Evolutionary conservation across 2,113 vertebrate genomes (phyloP), one percentile per base, ranked within the genome.

Genomic region (Heteronetta atricapilla): DNA sequence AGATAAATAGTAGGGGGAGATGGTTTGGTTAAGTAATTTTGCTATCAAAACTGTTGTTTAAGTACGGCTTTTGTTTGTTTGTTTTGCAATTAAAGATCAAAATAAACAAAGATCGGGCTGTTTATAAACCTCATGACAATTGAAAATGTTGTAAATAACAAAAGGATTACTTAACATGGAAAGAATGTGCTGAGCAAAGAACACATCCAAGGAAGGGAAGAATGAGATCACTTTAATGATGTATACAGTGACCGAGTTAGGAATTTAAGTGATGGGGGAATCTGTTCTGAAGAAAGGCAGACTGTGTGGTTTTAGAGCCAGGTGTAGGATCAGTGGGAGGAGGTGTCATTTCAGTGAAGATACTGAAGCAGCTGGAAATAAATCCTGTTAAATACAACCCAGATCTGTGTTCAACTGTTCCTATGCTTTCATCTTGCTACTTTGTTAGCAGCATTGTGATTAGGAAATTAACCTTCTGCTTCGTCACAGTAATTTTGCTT

Each of bases 161-260:
- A 55, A 73, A 62, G 29, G 44, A 74, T 84, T 94, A 74, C 69
- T 82, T 75, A 76, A 82, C 22, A n/a, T 89, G 82, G 91, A 94
- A 95, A 70, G 89, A 93, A 94, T 93, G 77, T 89, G 78, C 87
- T 87, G 87, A 96, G 74, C 77, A 87, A 96, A 72, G 81, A 84
- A 91, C 0, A 1, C 69, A 72, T 60, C 40, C 56, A 72, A 82
- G 89, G 69, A 83, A 84, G 56, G 52, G 81, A 81, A 83, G 74
- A 78, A n/a, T 60, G 42, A 89, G 66, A 91, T 85, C 81, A 82
- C 42, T 63, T 38, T 22, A 84, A 42, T 7, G 33, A 80, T 89
- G 68, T 17, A 33, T 48, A 64, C 75, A 88, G 63, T 60, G 80
- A 29, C 48, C 48, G 56, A 59, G 33, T 55, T 36, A n/a, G 42